Base-by-base conservation (phyloP, 2,888 invertebrate genomes). In the Plemyria rubiginata region DNA sequence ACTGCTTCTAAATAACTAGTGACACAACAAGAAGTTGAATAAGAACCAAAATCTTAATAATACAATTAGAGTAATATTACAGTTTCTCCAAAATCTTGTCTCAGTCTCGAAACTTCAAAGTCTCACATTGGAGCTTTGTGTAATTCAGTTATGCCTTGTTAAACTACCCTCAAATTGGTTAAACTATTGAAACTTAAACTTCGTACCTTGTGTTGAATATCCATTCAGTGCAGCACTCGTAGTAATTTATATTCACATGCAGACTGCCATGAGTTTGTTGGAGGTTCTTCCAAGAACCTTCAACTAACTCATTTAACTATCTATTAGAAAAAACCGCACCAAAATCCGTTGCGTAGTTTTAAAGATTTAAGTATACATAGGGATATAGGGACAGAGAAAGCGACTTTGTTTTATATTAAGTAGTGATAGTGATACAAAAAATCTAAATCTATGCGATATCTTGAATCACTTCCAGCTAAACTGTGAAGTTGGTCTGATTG, bases 401-500 rank as follows among this genome's bases (percentile, higher is more conserved):
- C n/a, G n/a, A n/a, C n/a, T n/a, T n/a, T n/a, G n/a, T n/a, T n/a
- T n/a, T n/a, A n/a, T n/a, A n/a, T n/a, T n/a, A n/a, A n/a, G n/a
- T n/a, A n/a, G n/a, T n/a, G n/a, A n/a, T n/a, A n/a, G n/a, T n/a
- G n/a, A n/a, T n/a, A n/a, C n/a, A n/a, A 22, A 22, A 22, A 22
- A 13, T 45, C 11, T 58, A 46, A 6, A 15, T 6, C 43, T 15
- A 38, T 5, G 12, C 29, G 12, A 9, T 32, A 15, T 22, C n/a
- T 43, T 15, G 29, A 29, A 56, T 36, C 56, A 56, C 53, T 49
- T 64, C 60, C 38, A 56, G 56, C 22, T 29, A 7, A 16, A 13
- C 59, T 62, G 61, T 45, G 54, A 54, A 53, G 61, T 66, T 67
- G 68, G 60, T 67, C 43, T 77, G 78, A 78, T 78, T 75, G 78